phyloP scores from a whole-genome alignment of 2,888 invertebrate genomes.

The Mesochorus sp. region DNA sequence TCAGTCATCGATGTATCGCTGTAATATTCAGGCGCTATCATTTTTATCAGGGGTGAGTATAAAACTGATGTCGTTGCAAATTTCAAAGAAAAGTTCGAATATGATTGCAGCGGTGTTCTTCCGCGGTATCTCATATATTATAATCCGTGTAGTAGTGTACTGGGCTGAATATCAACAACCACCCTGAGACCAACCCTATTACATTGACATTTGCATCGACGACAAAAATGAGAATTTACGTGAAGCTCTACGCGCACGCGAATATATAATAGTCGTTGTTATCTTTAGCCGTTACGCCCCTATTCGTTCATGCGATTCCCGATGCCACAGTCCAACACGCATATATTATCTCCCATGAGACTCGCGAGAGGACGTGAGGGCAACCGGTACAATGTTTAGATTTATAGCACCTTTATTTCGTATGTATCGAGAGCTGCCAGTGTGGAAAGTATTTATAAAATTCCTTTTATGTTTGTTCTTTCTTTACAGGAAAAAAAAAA shows the following conservation, averaged over 20 bases:
- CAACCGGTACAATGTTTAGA: constrained; percentile 46
- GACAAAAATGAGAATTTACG: constrained; percentile 50
- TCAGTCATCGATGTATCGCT: too few species aligned
- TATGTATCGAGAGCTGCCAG: constrained; percentile 52
- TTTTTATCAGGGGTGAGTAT: too few species aligned
- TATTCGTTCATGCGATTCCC: constrained; percentile 41
- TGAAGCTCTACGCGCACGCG: constrained; percentile 44
- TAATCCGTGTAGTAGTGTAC: constrained; percentile 14
- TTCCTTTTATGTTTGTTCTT: too few species aligned
- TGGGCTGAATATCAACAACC: constrained; percentile 1
- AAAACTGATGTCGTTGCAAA: too few species aligned
- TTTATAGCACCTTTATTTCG: constrained; percentile 52
- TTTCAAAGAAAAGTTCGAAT: too few species aligned
- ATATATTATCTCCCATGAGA: constrained; percentile 56
- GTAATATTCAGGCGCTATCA: too few species aligned
- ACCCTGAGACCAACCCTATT: constrained; percentile 19
- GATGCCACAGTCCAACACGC: constrained; percentile 52
- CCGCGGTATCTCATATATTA: constrained; percentile 27
- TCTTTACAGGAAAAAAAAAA: too few species aligned
- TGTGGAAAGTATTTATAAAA: constrained; percentile 40
- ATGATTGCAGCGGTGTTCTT: too few species aligned
- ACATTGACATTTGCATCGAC: constrained; percentile 46
- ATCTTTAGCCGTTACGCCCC: constrained; percentile 32
- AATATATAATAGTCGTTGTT: constrained; percentile 13
- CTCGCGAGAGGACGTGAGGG: constrained; percentile 1